phyloP scores from a whole-genome alignment of 2,797 vertebrate species.

The Alca torda region DNA sequence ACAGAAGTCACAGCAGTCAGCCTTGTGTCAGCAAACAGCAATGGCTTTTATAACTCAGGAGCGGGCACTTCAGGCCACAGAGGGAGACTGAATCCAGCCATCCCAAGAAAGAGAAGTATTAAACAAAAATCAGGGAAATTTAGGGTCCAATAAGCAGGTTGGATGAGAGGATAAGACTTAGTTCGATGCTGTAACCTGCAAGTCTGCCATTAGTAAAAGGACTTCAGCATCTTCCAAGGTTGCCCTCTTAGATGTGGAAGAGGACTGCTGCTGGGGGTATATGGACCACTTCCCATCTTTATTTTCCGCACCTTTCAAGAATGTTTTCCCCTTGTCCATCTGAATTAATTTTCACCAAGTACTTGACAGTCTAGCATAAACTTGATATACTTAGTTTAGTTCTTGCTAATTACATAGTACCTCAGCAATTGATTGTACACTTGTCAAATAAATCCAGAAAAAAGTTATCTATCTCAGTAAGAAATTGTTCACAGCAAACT shows the following conservation, averaged over 20 bases:
- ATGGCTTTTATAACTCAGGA: fast-evolving
- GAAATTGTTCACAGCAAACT: background rate
- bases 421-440: background rate
- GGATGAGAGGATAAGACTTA: background rate
- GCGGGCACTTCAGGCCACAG: background rate
- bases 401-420: background rate
- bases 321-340: background rate
- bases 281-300: background rate
- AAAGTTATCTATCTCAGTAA: background rate
- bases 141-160: background rate
- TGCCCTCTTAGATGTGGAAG: background rate
- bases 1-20: background rate
- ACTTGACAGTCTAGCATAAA: background rate
- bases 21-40: background rate
- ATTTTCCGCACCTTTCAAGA: background rate
- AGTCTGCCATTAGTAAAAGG: background rate
- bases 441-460: constrained; percentile 10
- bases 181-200: background rate
- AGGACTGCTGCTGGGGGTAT: background rate
- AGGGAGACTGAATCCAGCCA: background rate
- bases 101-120: background rate
- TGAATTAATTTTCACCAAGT: background rate
- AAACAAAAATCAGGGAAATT: background rate
- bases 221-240: background rate
- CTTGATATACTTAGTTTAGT: background rate